Evolutionary conservation across 2,888 invertebrate genomes (phyloP).

Genomic region (Tiliacea aurago): DNA sequence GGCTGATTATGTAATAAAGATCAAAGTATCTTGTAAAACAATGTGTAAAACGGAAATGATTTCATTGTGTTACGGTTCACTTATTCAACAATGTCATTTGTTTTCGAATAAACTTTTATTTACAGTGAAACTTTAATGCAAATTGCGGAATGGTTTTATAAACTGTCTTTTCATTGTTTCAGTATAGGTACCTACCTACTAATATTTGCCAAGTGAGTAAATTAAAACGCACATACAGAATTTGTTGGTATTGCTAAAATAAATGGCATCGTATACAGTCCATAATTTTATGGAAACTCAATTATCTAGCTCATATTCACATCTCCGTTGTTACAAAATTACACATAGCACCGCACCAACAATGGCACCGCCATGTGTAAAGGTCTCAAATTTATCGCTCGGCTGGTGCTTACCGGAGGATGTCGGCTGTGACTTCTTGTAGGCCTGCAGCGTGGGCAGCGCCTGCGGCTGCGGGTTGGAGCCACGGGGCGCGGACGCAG

Average conservation of each 20-base stretch:
- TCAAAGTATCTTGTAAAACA: neutral
- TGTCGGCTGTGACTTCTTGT: constrained; percentile 78
- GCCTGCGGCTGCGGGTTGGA: constrained; percentile 56
- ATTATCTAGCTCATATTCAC: constrained; percentile 1
- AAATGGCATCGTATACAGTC: neutral
- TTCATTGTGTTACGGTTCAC: constrained; percentile 23
- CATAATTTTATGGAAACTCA: constrained; percentile 2
- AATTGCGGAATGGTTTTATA: constrained; percentile 10
- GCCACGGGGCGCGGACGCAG: constrained; percentile 46
- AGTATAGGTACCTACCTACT: neutral
- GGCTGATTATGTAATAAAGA: neutral
- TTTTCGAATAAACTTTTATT: constrained; percentile 18
- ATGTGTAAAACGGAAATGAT: constrained; percentile 32
- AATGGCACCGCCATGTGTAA: neutral
- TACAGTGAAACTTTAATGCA: constrained; percentile 17
- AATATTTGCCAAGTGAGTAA: constrained; percentile 16
- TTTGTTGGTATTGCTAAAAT: neutral
- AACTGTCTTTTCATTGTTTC: constrained; percentile 19
- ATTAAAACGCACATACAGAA: neutral
- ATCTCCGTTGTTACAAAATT: neutral
- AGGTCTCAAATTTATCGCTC: neutral
- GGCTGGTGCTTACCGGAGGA: constrained; percentile 79
- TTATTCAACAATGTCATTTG: constrained; percentile 28
- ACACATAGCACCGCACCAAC: neutral
- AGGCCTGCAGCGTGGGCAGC: constrained; percentile 56